Percentiles rank a stretch among this genome's conserved stretches.
Evolutionary conservation across 2,888 invertebrate species (phyloP).

Genomic region (Phlogophora meticulosa): DNA sequence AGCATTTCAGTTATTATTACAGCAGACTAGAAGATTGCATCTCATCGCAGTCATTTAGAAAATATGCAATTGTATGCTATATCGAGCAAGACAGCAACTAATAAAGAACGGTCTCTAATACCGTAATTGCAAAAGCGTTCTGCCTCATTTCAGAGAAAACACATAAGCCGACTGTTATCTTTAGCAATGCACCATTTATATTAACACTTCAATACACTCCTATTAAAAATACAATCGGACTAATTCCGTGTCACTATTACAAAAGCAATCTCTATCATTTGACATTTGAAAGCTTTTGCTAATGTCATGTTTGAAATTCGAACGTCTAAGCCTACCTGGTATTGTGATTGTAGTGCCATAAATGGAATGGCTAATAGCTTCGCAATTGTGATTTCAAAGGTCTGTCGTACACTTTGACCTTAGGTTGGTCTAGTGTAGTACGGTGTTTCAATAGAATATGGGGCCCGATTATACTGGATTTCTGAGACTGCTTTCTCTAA

Average conservation of each 20-base stretch:
- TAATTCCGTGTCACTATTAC: constrained; percentile 24
- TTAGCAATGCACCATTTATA: constrained; percentile 18
- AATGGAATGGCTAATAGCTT: constrained; percentile 42
- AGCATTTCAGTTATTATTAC: constrained; percentile 2
- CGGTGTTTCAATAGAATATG: no score
- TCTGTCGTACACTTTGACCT: not conserved
- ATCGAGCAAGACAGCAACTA: constrained; percentile 21
- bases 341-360: constrained; percentile 28
- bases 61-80: constrained; percentile 36
- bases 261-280: constrained; percentile 43
- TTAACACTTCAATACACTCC: constrained; percentile 32
- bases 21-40: constrained; percentile 6
- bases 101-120: constrained; percentile 20
- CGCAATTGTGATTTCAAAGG: constrained; percentile 32
- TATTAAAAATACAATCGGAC: constrained; percentile 45
- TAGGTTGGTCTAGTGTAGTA: no score
- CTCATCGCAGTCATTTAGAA: constrained; percentile 19
- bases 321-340: constrained; percentile 3
- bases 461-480: no score
- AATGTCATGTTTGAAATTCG: constrained; percentile 50
- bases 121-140: constrained; percentile 22
- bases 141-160: constrained; percentile 52
- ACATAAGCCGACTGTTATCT: constrained; percentile 22
- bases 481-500: constrained; percentile 25
- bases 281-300: constrained; percentile 54